Conservation (phyloP, 2,113 vertebrate species). For the Centrocercus urophasianus region DNA sequence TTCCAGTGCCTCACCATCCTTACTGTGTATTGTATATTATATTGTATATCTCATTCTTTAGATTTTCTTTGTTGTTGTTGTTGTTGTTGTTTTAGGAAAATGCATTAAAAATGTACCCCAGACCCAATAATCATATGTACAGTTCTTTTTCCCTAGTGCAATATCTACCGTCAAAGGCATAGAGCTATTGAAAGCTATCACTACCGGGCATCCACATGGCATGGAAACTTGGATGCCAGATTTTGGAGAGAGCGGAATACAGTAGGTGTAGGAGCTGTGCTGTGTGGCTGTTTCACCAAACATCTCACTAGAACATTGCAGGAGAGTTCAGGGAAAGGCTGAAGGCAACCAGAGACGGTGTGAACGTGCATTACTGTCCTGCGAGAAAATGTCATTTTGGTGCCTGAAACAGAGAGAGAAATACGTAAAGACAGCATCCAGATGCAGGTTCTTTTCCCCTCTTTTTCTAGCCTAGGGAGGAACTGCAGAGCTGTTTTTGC, state of each 20-base stretch:
- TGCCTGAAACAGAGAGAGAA: neutral
- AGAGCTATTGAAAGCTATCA: neutral
- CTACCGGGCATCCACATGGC: neutral
- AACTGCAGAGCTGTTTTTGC: neutral
- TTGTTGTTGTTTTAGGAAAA: too few species aligned
- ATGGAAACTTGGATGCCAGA: neutral
- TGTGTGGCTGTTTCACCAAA: accelerated
- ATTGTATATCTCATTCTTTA: too few species aligned
- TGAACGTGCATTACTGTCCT: neutral
- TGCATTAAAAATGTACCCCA: too few species aligned
- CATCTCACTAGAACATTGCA: neutral
- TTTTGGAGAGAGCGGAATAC: neutral
- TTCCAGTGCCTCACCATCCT: too few species aligned
- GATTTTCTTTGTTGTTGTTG: too few species aligned
- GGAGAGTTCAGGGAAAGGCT: neutral
- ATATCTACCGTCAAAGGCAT: too few species aligned
- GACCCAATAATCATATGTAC: too few species aligned
- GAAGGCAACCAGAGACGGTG: neutral
- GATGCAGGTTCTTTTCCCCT: neutral
- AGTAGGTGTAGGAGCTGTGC: neutral
- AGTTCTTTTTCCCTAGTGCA: too few species aligned
- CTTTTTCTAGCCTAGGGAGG: slow-evolving; percentile 7
- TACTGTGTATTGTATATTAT: too few species aligned
- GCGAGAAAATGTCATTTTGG: neutral
- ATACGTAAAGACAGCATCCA: neutral